Base-by-base conservation (phyloP, 2,113 vertebrate genomes). In the Bubo scandiacus region DNA sequence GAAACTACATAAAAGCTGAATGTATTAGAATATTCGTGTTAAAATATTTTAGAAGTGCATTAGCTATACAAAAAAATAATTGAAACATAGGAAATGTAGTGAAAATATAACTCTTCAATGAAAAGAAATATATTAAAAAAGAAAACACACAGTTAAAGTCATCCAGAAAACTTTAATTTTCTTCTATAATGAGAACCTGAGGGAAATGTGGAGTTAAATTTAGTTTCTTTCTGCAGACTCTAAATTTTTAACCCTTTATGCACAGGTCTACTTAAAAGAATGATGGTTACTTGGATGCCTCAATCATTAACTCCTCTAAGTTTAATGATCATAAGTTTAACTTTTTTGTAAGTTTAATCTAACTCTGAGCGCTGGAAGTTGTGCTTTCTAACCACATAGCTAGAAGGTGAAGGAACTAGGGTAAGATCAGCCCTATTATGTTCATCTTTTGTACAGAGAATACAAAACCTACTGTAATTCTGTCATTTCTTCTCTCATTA, bases 101-200 rank as follows among this genome's bases (percentile, higher is more conserved):
- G 51, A 82, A 94, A 94, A 93, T 82, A 87, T 6, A 90, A 23
- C 40, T 68, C 58, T 82, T 95, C 9, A 58, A 42, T 94, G 61
- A 95, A 82, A 73, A 70, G 19, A 92, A 88, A 58, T 71, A 30
- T 54, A 83, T 81, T 92, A 51, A 83, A 80, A 95, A 88, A 82
- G 61, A 87, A 85, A 92, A 51, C n/a, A 61, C 12, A 11, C 1
- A 1, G 49, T 88, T 93, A 66, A 95, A 91, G 34, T 49, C 12
- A 65, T 93, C 49, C 68, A 93, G 78, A 57, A 42, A 96, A 75
- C 34, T 57, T 83, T 88, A 61, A 81, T 94, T 93, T 94, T 92
- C 43, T 88, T 87, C 66, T 84, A 1, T 94, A 90, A 94, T 86
- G 80, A 96, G 74, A 96, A 96, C 80, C 59, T 95, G 72, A 79